These are phyloP conservation scores for Hydrolagus colliei DNA, from an alignment of 2,797 vertebrate species.

Conservation along the genomic window DNA sequence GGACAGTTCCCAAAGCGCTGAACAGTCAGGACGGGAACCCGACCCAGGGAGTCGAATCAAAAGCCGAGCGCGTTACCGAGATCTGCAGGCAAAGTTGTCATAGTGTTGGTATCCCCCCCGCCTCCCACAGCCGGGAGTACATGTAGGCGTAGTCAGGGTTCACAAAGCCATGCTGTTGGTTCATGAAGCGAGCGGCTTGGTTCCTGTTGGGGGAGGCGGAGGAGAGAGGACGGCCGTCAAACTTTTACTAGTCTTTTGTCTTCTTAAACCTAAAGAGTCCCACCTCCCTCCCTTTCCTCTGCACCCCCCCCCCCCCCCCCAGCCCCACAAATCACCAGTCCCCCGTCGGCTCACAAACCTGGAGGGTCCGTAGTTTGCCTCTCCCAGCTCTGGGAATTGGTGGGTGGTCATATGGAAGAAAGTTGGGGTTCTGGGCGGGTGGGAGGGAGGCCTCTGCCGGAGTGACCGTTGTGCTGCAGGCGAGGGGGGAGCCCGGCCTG, in stretches of 20 bases:
- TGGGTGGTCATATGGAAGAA: constrained; percentile 60
- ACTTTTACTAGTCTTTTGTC: no score
- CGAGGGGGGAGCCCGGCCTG: constrained; percentile 62
- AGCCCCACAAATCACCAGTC: background rate
- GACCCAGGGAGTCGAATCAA: background rate
- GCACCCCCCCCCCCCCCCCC: no score
- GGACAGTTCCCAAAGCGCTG: background rate
- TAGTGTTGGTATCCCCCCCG: constrained; percentile 74
- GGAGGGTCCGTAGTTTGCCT: constrained; percentile 54
- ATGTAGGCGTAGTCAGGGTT: constrained; percentile 64
- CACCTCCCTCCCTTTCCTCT: background rate
- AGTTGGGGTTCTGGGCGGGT: constrained; percentile 44
- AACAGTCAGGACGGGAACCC: no score
- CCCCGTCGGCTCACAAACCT: constrained; percentile 57
- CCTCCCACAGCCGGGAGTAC: constrained; percentile 61
- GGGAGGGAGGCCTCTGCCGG: constrained; percentile 50
- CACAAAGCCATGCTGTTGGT: constrained; percentile 60
- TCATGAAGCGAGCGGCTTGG: constrained; percentile 60
- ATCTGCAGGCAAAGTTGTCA: constrained; percentile 70
- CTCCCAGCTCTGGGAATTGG: constrained; percentile 55
- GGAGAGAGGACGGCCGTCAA: background rate
- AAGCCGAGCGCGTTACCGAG: constrained; percentile 55
- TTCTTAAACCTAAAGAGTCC: background rate
- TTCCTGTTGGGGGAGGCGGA: background rate
- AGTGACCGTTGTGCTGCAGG: constrained; percentile 56